Conservation (phyloP, 2,888 invertebrate genomes). For the Listrodromus nycthemerus region DNA sequence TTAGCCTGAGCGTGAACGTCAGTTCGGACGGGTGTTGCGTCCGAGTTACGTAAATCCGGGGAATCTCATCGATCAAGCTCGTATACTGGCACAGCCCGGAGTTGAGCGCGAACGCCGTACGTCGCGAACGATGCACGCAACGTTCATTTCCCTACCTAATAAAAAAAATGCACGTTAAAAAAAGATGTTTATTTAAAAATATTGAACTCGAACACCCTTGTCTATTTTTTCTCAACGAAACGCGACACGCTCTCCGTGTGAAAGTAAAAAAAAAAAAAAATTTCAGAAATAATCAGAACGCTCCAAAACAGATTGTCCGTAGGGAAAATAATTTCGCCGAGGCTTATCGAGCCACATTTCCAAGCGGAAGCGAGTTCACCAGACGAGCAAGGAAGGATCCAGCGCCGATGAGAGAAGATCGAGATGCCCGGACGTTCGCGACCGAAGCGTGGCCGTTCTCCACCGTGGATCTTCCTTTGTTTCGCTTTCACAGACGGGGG, state of each 20-base stretch:
- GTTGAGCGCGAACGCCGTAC: conserved; percentile 24
- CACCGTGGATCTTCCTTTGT: conserved; percentile 16
- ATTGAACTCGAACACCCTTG: background rate
- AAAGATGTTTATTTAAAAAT: background rate
- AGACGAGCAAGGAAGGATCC: background rate
- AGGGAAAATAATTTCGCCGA: background rate
- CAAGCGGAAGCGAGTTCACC: background rate
- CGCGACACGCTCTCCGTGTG: background rate
- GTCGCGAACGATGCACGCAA: background rate
- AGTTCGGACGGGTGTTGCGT: conserved; percentile 14
- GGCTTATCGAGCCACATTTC: background rate
- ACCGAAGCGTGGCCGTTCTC: background rate
- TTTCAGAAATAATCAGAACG: background rate
- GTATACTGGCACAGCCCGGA: conserved; percentile 40
- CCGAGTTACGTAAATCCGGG: conserved; percentile 45
- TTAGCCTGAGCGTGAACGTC: conserved; percentile 28
- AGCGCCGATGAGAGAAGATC: background rate
- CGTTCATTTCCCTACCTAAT: background rate
- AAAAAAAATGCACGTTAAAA: background rate
- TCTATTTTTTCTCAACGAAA: background rate
- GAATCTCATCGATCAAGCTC: conserved; percentile 62
- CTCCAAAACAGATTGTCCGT: background rate
- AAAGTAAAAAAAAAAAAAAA: too few species aligned
- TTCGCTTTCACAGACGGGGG: conserved; percentile 23
- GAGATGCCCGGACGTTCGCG: conserved; percentile 7